Base-by-base conservation (phyloP, 2,113 vertebrate species). In the Cryptotis parvus region DNA sequence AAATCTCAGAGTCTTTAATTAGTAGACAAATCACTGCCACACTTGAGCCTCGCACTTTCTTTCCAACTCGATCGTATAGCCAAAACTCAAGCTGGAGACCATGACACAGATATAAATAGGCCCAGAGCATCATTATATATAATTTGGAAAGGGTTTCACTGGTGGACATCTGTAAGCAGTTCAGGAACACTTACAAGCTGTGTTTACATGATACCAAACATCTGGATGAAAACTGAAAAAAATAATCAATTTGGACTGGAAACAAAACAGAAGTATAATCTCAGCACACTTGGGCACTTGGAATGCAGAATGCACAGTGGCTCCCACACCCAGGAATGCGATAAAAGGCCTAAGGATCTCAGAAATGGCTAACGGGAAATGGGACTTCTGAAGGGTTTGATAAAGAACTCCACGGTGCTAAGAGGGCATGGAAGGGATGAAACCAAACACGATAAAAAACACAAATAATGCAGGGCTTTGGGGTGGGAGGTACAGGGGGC, bases 181-280 rank as follows among this genome's bases (percentile, higher is more conserved):
- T 94, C 96, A 82, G 90, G 91, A 92, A 94, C 86, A 94, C 89
- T 96, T 92, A 84, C 95, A 96, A 97, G 96, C 95, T 96, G 96
- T 97, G 95, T 97, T 97, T 96, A 97, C 72, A 94, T 96, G 93
- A 94, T 92, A 94, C 88, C 86, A 96, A 97, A 96, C 96, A 97
- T 96, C 96, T 97, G 96, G 96, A 90, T 97, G 88, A 96, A 96
- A 97, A 96, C 88, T 94, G 90, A 89, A 96, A 96, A 96, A 97
- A 95, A 96, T 95, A 94, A 97, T 96, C 90, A 95, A 93, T 96
- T 94, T 97, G 95, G 95, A 92, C 52, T 84, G 86, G 95, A 96
- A 95, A 94, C 93, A 96, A 97, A 97, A 96, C 95, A 97, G 93
- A 94, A 96, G 94, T 65, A 87, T 45, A 94, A 91, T 81, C 69